Evolutionary conservation across 1,140 invertebrate genomes (phyloP).

Genomic region (Papilio machaon): DNA sequence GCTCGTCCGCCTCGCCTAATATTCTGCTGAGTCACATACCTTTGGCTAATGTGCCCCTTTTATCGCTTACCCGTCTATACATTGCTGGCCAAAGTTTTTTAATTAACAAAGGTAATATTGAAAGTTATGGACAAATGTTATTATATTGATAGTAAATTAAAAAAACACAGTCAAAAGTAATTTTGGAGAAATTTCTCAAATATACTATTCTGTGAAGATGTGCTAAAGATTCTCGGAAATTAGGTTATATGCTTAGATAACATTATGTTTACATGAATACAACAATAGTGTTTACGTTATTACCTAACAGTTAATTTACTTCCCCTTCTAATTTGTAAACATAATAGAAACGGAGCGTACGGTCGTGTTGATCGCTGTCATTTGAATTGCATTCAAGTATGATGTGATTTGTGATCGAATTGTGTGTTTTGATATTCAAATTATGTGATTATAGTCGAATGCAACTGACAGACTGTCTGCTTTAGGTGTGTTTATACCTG

Average conservation of each 20-base stretch:
- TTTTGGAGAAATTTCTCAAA: neutral
- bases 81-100: slow-evolving; percentile 53
- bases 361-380: slow-evolving; percentile 48
- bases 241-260: neutral
- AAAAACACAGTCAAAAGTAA: neutral
- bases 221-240: neutral
- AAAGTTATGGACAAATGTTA: slow-evolving; percentile 1
- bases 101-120: slow-evolving; percentile 47
- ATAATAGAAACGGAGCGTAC: slow-evolving; percentile 21
- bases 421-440: slow-evolving; percentile 74
- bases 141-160: neutral
- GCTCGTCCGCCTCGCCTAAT: slow-evolving; percentile 57
- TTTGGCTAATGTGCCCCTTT: slow-evolving; percentile 61
- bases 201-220: neutral
- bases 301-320: slow-evolving; percentile 19
- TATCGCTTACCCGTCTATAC: slow-evolving; percentile 60
- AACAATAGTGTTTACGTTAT: neutral
- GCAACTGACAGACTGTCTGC: slow-evolving; percentile 25
- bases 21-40: slow-evolving; percentile 73
- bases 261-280: slow-evolving; percentile 12
- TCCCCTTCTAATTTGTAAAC: slow-evolving; percentile 21
- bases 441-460: slow-evolving; percentile 59
- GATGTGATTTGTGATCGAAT: slow-evolving; percentile 61
- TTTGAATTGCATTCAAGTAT: slow-evolving; percentile 66
- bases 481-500: neutral